Evolutionary conservation across 2,888 invertebrate genomes (phyloP).

Genomic region (Carterocephalus palaemon): DNA sequence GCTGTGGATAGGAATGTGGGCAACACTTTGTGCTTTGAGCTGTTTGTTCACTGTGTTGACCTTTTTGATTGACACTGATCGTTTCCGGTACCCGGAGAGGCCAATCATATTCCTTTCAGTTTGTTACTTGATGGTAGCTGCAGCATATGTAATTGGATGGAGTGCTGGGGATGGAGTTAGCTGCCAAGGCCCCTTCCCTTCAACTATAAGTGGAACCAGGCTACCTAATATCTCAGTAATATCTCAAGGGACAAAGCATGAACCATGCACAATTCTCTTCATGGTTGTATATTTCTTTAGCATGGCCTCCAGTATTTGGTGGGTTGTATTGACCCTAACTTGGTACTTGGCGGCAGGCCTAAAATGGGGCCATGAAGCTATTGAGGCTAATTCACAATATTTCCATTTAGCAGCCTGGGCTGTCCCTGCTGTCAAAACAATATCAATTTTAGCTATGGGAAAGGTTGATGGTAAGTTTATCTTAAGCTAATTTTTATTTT

Average conservation of each 20-base stretch:
- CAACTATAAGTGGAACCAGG: constrained; percentile 83
- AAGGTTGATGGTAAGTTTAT: constrained; percentile 91
- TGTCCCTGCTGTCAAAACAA: constrained; percentile 96
- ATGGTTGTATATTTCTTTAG: constrained; percentile 98
- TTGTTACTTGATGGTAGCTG: constrained; percentile 96
- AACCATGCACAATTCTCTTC: constrained; percentile 94
- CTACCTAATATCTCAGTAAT: constrained; percentile 89
- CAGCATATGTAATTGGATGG: constrained; percentile 93
- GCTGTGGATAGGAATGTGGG: constrained; percentile 96
- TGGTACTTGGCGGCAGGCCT: constrained; percentile 98
- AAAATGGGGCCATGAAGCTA: constrained; percentile 99
- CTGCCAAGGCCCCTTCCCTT: constrained; percentile 88
- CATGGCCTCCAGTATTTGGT: constrained; percentile 98
- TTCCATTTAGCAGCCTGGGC: constrained; percentile 99
- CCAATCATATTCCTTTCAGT: constrained; percentile 98
- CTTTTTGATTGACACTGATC: constrained; percentile 94
- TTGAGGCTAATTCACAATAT: constrained; percentile 97
- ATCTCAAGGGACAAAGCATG: constrained; percentile 91
- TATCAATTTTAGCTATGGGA: constrained; percentile 95
- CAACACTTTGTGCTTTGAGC: constrained; percentile 91
- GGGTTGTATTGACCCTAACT: constrained; percentile 96
- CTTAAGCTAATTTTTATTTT: constrained; percentile 53
- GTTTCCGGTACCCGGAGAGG: constrained; percentile 98
- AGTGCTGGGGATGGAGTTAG: constrained; percentile 89
- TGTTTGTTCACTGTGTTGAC: constrained; percentile 96